Evolutionary conservation across 1,140 invertebrate genomes (phyloP), one percentile per base, ranked within the genome.

Genomic region (Eupeodes corollae): DNA sequence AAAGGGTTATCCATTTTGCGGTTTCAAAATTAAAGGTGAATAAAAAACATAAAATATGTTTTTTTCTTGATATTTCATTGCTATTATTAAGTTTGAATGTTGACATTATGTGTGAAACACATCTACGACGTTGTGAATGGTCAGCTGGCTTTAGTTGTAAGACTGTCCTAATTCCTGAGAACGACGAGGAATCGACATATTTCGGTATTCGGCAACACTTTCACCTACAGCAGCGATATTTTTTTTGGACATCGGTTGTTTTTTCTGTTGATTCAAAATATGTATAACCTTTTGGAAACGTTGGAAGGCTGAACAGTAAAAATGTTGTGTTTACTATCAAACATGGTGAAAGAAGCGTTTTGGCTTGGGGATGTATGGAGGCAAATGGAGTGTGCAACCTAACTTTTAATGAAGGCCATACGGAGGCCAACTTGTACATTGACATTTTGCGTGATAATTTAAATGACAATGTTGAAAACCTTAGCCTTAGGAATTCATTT

Each of bases 341-440:
- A 14, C 46, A 43, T 43, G 40, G 46, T 11, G 46, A 40, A 26
- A 26, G 46, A 30, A 15, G 10, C 5, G 37, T 48, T 9, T 63
- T 69, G 59, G 56, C 63, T 10, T 68, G 62, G 60, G 67, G 55
- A 10, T 57, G 49, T 43, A 56, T 69, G 42, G 42, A 50, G 14
- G 38, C 43, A 2, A 39, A 30, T 42, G 44, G 51, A 26, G 49
- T 55, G 13, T 43, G 54, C 9, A 41, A 11, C 10, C 15, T 41
- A 12, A 41, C 10, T 9, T 41, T 41, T 41, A 41, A 11, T 15
- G 39, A 41, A 11, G 12, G 39, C n/a, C 9, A 41, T 15, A 41
- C 16, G 39, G 15, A 41, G 10, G 12, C 12, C 15, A 12, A 41
- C 9, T 11, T 41, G 39, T 41, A 41, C 15, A 16, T 41, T 12